phyloP scores from a whole-genome alignment of 2,888 invertebrate species.

The Brachynemurus nebulosus region DNA sequence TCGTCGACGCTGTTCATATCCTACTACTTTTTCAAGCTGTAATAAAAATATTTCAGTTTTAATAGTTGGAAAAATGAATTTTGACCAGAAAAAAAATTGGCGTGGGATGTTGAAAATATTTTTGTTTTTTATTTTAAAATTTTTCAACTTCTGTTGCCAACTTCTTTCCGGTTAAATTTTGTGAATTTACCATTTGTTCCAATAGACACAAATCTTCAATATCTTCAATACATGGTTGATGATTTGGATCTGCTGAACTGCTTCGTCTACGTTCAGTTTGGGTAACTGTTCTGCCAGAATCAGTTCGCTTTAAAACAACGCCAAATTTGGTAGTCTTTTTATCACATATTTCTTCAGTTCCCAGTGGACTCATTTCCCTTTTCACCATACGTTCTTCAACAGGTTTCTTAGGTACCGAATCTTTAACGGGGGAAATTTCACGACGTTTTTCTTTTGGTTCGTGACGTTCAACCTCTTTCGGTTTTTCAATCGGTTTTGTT shows the following conservation, averaged over 20 bases:
- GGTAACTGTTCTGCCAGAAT: conserved; percentile 35
- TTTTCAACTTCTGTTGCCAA: conserved; percentile 12
- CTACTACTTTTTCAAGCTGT: conserved; percentile 59
- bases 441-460: conserved; percentile 2
- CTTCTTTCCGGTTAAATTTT: conserved; percentile 4
- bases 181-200: conserved; percentile 49
- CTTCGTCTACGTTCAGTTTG: conserved; percentile 33
- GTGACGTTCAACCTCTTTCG: neutral
- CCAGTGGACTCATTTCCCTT: conserved; percentile 11
- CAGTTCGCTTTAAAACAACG: conserved; percentile 46
- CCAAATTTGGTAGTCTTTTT: conserved; percentile 45
- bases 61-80: no score
- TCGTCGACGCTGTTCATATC: conserved; percentile 62
- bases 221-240: conserved; percentile 50
- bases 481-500: neutral
- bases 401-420: conserved; percentile 8
- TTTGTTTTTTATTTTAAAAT: conserved; percentile 19
- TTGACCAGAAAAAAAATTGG: no score
- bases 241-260: conserved; percentile 33
- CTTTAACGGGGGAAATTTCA: conserved; percentile 6
- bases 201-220: conserved; percentile 55
- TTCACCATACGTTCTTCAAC: conserved; percentile 3
- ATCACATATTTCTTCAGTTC: conserved; percentile 23
- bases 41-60: conserved; percentile 24
- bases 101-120: conserved; percentile 19